These are phyloP conservation scores for Molothrus aeneus DNA, from an alignment of 2,797 vertebrate species.

Conservation along the genomic window DNA sequence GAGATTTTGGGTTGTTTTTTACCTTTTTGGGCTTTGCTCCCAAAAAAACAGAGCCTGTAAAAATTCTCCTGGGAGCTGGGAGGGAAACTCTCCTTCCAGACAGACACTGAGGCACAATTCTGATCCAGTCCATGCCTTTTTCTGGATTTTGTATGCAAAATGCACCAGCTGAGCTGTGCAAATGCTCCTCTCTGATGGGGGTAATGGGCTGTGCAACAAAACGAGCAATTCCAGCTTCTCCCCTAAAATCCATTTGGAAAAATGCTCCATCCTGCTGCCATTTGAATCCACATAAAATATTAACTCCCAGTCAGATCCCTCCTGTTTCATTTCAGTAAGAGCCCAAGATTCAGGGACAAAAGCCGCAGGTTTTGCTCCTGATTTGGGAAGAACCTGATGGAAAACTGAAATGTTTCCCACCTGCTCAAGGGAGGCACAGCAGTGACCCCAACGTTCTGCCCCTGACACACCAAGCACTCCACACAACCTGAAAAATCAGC, in stretches of 20 bases:
- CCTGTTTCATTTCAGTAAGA: neutral
- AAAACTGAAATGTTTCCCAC: neutral
- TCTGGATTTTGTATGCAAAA: no score
- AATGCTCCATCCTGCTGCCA: neutral
- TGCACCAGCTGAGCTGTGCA: accelerated
- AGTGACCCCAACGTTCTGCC: neutral
- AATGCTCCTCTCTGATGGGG: neutral
- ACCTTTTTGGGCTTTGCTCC: neutral
- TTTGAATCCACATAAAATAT: neutral
- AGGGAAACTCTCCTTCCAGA: neutral
- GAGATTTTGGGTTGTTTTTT: neutral
- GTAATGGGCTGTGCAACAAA: neutral
- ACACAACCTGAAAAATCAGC: neutral
- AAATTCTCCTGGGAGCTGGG: neutral
- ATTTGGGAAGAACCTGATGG: neutral
- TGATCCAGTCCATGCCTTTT: no score
- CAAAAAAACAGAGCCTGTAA: neutral
- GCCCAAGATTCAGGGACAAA: neutral
- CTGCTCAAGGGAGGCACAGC: neutral
- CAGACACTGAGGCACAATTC: no score
- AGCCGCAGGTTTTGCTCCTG: neutral
- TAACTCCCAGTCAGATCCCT: neutral
- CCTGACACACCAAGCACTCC: neutral
- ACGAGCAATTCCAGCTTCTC: neutral
- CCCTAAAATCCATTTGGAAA: neutral